Conservation (phyloP, 2,113 vertebrate species). For the Mustelus asterias region DNA sequence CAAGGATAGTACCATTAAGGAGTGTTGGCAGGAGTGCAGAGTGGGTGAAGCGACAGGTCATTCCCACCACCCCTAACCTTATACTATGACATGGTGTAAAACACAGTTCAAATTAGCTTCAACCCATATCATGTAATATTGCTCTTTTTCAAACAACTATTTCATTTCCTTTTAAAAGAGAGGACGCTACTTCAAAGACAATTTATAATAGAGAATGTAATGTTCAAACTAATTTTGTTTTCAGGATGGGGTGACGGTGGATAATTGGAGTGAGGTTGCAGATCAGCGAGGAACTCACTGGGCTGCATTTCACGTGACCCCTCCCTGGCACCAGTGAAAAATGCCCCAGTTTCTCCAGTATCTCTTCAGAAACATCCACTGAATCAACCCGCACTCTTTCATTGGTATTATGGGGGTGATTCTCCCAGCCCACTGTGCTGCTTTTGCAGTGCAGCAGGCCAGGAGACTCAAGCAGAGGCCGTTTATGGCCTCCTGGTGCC, state of each 20-base stretch:
- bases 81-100: neutral
- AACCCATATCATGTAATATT: neutral
- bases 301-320: too few relatives aligned
- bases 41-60: neutral
- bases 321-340: neutral
- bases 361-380: neutral
- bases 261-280: too few relatives aligned
- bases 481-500: too few relatives aligned
- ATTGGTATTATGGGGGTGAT: neutral
- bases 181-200: neutral
- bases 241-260: too few relatives aligned
- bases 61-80: neutral
- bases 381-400: neutral
- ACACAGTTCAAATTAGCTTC: neutral
- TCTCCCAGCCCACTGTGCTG: too few relatives aligned
- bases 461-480: too few relatives aligned
- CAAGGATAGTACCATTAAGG: neutral
- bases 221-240: neutral
- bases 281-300: too few relatives aligned
- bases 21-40: neutral
- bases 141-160: neutral
- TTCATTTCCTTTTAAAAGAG: neutral
- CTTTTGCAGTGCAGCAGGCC: too few relatives aligned
- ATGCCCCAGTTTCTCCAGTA: neutral
- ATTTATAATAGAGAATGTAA: neutral